phyloP scores from a whole-genome alignment of 2,888 invertebrate species.

The Cryptocheilus praepositus region DNA sequence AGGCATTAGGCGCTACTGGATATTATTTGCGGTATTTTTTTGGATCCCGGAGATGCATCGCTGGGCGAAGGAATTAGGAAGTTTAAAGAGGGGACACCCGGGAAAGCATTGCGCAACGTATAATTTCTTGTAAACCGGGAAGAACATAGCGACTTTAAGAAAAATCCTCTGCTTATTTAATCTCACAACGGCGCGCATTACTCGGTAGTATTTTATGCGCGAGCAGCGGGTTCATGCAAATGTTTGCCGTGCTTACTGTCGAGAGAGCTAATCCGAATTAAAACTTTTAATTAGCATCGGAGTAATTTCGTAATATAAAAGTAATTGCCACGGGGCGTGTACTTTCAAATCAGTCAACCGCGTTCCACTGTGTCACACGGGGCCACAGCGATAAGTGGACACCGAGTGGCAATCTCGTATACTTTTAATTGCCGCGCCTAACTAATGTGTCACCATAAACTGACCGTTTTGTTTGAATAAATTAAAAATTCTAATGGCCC shows the following conservation, averaged over 20 bases:
- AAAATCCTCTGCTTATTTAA: constrained; percentile 1
- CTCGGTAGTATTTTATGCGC: neutral
- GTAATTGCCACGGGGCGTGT: neutral
- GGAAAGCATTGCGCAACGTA: neutral
- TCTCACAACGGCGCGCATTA: neutral
- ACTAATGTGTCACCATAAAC: too few species aligned
- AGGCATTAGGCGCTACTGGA: neutral
- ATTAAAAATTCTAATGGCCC: too few species aligned
- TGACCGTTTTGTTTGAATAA: too few species aligned
- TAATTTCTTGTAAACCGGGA: constrained; percentile 1
- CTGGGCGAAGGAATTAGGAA: neutral
- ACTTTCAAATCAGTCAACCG: neutral
- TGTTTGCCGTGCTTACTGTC: constrained; percentile 1
- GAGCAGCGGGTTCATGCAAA: neutral
- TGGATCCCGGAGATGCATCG: neutral
- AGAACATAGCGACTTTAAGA: constrained; percentile 6
- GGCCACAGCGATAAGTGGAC: too few species aligned
- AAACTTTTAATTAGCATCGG: constrained; percentile 21
- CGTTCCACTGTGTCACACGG: too few species aligned
- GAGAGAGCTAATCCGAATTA: constrained; percentile 11
- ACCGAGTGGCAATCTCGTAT: too few species aligned
- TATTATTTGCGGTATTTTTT: neutral
- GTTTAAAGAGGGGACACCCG: neutral
- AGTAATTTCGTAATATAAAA: constrained; percentile 13
- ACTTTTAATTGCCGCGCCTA: too few species aligned